Evolutionary conservation across 64 coral and sea anemone species (phyloP), one percentile per base, ranked within the genome.

Genomic region (Platygyra sinensis): DNA sequence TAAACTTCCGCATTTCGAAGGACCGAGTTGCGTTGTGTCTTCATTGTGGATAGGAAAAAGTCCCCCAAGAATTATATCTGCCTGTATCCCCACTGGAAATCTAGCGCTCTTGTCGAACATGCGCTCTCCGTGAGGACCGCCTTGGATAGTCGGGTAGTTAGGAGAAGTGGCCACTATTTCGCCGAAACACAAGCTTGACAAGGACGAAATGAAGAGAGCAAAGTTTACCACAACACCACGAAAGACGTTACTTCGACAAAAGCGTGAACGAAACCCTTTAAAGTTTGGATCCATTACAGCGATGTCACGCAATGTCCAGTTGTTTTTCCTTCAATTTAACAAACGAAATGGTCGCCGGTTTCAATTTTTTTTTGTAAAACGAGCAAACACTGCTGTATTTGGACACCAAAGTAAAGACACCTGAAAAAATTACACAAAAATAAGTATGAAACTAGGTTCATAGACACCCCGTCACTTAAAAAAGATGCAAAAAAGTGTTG

Each of bases 51-150:
- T 82, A 0, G 95, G 95, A 74, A 97, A 91, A 20, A 97, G 85
- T 5, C 91, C 95, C 0, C 95, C 95, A 9, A 97, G 60, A 39
- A 92, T 76, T 12, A 97, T 88, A 54, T 97, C 91, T 25, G 83
- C 76, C 13, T 55, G 25, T 10, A 74, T 62, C 12, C 59, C 73
- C 49, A 42, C 60, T 38, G 90, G 83, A 57, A 92, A 92, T 14
- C 62, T 84, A 12, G 92, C 88, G n/a, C 62, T 79, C 27, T 80
- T 88, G 8, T 50, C 78, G 5, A 78, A 33, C 9, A 72, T 78
- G 5, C 52, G 46, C 28, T 71, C 65, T 8, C 24, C 30, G 1
- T 57, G 11, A 57, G 46, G n/a, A 55, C 20, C 19, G 12, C 15
- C 22, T 5, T 19, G 17, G 17, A 32, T 64, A 24, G 60, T 67